Conservation (phyloP, 2,888 invertebrate genomes). For the Caenorhabditis sp. region DNA sequence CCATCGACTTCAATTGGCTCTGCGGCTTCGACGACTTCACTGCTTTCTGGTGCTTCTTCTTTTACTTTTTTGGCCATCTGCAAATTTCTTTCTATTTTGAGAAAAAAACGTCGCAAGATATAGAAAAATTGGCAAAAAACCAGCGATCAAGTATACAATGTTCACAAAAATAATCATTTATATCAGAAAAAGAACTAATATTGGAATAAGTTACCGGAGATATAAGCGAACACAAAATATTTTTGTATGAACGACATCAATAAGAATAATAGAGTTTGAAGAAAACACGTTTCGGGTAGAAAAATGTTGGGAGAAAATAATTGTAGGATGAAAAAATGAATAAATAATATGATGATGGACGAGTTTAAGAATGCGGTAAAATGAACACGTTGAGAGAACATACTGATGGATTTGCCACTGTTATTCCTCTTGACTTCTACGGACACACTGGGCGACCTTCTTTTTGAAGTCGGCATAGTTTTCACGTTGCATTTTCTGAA, state of each 20-base stretch:
- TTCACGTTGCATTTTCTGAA: constrained; percentile 96
- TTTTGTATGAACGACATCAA: too few relatives aligned
- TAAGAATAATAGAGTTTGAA: too few relatives aligned
- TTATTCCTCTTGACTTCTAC: constrained; percentile 89
- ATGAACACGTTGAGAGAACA: neutral
- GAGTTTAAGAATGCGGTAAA: constrained; percentile 21
- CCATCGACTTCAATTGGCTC: constrained; percentile 7
- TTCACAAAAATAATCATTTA: too few relatives aligned
- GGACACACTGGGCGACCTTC: constrained; percentile 95
- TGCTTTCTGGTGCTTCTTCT: neutral
- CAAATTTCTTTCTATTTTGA: neutral
- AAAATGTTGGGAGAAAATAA: neutral
- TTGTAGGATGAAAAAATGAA: constrained; percentile 1
- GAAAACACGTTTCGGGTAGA: neutral
- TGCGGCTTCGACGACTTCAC: neutral
- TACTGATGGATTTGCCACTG: too few relatives aligned
- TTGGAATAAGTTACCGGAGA: too few relatives aligned
- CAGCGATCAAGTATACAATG: too few relatives aligned
- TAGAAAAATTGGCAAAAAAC: too few relatives aligned
- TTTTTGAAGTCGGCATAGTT: constrained; percentile 95
- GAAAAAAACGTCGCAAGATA: neutral
- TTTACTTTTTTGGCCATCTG: constrained; percentile 1
- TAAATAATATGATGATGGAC: constrained; percentile 35
- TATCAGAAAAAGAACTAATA: too few relatives aligned
- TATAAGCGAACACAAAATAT: too few relatives aligned